phyloP scores from a whole-genome alignment of 1,140 invertebrate genomes.

The Onthophagus taurus region DNA sequence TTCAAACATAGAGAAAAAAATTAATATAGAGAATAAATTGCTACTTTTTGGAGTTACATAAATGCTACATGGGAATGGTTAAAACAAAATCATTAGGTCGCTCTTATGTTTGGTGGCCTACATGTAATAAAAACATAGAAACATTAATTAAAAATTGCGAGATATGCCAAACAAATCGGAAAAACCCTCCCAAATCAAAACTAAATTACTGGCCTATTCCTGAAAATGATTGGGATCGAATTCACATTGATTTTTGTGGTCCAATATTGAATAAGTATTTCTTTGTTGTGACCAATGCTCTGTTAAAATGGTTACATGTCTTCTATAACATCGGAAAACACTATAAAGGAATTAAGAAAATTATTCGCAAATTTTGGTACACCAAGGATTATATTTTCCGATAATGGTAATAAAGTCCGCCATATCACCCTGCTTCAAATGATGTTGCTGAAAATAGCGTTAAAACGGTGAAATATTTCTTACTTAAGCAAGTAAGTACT shows the following conservation, averaged over 20 bases:
- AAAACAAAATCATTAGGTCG: slow-evolving; percentile 40
- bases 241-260: slow-evolving; percentile 43
- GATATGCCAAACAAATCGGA: not conserved
- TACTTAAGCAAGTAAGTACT: slow-evolving; percentile 18
- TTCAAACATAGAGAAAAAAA: not conserved
- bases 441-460: slow-evolving; percentile 36
- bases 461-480: slow-evolving; percentile 32
- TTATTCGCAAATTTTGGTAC: slow-evolving; percentile 16
- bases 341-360: slow-evolving; percentile 5
- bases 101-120: slow-evolving; percentile 38
- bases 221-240: slow-evolving; percentile 27
- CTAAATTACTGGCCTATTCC: not conserved
- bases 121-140: slow-evolving; percentile 20
- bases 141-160: not conserved
- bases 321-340: slow-evolving; percentile 15
- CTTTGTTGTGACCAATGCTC: slow-evolving; percentile 37
- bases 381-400: slow-evolving; percentile 24
- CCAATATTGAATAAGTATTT: slow-evolving; percentile 34
- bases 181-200: not conserved
- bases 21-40: slow-evolving; percentile 5
- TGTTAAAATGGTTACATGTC: slow-evolving; percentile 39
- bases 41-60: slow-evolving; percentile 22
- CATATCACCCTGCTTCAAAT: slow-evolving; percentile 33
- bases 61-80: slow-evolving; percentile 34
- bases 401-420: slow-evolving; percentile 28